Base-by-base conservation (phyloP, 2,888 invertebrate species). In the Beris chalybata region DNA sequence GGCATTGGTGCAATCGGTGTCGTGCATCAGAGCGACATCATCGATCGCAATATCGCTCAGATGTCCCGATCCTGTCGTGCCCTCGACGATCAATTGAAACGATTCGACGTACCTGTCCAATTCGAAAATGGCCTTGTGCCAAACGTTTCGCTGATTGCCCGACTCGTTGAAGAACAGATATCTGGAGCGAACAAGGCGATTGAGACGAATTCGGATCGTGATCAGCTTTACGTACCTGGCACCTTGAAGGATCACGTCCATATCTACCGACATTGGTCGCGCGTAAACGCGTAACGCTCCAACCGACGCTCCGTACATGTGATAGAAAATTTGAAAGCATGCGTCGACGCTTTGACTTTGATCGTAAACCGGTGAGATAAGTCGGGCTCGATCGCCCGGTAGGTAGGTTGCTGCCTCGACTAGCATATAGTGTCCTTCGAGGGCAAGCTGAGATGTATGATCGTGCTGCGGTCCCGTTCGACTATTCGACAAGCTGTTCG, bases 1-100 rank as follows among this genome's bases (percentile, higher is more conserved):
- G 5, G 31, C 9, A 4, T 63, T 48, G 6, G 38, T 53, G 11
- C 53, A 44, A 13, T 64, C 54, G 7, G 13, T 45, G 5, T 43
- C 31, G 43, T 85, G 84, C 32, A 88, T 80, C 38, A 93, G 80
- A 6, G 84, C 83, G 0, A 93, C 86, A 75, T 94, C 93, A 72
- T 94, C 93, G 12, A 93, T 85, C 0, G 93, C 93, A 44, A 90
- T 89, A 75, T 93, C 92, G 64, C 91, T 90, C 6, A 88, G 85
- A 70, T 86, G 89, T 29, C 84, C 84, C 0, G 73, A 71, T 0
- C 91, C 91, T 38, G 89, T 82, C 0, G 89, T 82, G 0, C 89
- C 92, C 76, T 92, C 91, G 53, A 94, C 85, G 4, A 92, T 81
- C 31, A 94, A 87, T 89, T 93, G 81, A 58, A 82, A 79, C 47